These are phyloP conservation scores for Dendrocincla tyrannina DNA, from an alignment of 2,797 vertebrate species.

Conservation along the genomic window DNA sequence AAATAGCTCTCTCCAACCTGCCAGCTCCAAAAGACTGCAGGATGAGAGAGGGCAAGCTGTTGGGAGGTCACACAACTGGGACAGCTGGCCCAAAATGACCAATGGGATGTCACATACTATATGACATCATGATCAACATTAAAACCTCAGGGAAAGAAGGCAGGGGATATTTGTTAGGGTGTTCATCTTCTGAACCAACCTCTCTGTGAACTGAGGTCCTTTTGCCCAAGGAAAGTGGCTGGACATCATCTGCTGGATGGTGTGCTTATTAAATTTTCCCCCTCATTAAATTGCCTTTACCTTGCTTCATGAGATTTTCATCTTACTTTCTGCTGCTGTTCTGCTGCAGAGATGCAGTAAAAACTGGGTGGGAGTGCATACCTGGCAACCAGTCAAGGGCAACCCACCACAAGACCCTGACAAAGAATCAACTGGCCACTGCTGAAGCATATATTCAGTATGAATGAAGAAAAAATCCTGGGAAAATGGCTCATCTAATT, in stretches of 20 bases:
- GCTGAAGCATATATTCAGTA: background rate
- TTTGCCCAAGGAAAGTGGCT: background rate
- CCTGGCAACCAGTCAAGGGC: background rate
- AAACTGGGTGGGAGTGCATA: background rate
- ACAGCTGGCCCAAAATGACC: background rate
- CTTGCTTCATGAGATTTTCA: background rate
- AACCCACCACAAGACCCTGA: background rate
- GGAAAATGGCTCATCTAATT: background rate
- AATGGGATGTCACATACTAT: background rate
- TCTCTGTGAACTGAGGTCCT: background rate
- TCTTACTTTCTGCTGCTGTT: background rate
- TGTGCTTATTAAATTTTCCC: too few relatives aligned
- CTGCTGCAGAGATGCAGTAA: background rate
- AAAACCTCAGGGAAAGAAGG: background rate
- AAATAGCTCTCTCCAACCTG: background rate
- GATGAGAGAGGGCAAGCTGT: background rate
- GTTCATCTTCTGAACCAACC: background rate
- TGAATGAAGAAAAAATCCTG: background rate
- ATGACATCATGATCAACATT: background rate
- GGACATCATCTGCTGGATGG: background rate
- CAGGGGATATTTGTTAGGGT: fast-evolving
- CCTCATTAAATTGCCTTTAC: background rate
- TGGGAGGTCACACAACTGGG: background rate
- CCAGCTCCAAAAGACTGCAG: background rate
- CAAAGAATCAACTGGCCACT: background rate